These are phyloP conservation scores for Microctonus aethiopoides DNA, from an alignment of 2,888 invertebrate species.

Conservation along the genomic window DNA sequence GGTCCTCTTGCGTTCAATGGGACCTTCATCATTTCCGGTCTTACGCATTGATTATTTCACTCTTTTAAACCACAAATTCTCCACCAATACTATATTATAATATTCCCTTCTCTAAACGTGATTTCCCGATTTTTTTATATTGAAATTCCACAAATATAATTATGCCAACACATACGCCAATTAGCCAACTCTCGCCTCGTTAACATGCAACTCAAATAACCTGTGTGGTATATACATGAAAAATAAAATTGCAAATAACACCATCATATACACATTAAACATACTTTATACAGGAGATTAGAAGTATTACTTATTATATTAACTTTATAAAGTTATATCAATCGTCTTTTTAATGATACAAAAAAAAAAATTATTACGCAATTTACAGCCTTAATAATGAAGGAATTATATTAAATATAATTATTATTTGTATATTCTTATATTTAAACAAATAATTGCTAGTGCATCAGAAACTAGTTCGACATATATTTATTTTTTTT, in stretches of 20 bases:
- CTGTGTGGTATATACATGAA: neutral
- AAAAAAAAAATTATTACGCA: neutral
- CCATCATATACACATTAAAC: neutral
- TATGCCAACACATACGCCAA: constrained; percentile 17
- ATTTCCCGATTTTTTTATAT: neutral
- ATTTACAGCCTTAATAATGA: neutral
- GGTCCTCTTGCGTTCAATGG: constrained; percentile 31
- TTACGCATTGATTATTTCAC: constrained; percentile 21
- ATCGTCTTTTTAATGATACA: neutral
- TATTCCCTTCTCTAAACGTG: neutral
- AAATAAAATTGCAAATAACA: neutral
- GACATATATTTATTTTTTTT: neutral
- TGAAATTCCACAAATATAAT: neutral
- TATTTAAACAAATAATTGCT: neutral
- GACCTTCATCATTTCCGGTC: constrained; percentile 54
- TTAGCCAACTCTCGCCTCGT: constrained; percentile 32
- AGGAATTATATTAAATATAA: neutral
- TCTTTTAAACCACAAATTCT: neutral
- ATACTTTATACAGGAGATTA: neutral
- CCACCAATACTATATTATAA: neutral
- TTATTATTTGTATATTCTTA: neutral
- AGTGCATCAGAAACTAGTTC: neutral
- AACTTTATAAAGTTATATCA: neutral
- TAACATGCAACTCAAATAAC: constrained; percentile 28
- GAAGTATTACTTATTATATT: neutral